These are phyloP conservation scores for Sterrhoptilus dennistouni DNA, from an alignment of 2,113 vertebrate species.

Conservation along the genomic window DNA sequence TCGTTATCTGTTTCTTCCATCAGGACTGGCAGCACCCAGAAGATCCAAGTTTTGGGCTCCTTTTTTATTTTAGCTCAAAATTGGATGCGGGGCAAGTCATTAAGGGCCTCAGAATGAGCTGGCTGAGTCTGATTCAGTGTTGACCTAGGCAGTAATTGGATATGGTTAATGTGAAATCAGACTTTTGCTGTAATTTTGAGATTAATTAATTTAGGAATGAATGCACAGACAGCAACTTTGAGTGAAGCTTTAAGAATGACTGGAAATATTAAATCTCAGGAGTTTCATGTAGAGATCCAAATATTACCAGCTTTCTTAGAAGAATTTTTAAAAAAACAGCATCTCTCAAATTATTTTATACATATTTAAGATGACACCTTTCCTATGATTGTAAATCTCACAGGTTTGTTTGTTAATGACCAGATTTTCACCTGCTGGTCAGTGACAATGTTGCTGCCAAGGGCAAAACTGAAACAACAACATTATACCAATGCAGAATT, in stretches of 20 bases:
- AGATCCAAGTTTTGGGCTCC: background rate
- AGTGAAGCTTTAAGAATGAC: background rate
- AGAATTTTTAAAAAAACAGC: background rate
- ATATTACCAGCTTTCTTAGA: background rate
- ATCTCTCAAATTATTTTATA: background rate
- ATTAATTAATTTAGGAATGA: slow-evolving; percentile 12
- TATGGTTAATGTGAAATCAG: slow-evolving; percentile 8
- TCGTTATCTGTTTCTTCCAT: background rate
- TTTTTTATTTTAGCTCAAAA: background rate
- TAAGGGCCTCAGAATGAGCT: background rate
- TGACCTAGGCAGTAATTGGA: background rate
- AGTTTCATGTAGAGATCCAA: background rate
- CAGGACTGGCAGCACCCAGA: background rate
- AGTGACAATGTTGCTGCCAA: background rate
- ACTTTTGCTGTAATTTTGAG: background rate
- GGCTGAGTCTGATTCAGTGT: background rate
- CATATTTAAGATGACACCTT: background rate
- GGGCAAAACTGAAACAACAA: background rate
- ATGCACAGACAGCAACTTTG: background rate
- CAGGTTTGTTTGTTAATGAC: background rate
- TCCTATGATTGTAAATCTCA: background rate
- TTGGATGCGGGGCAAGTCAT: background rate
- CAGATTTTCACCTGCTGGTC: background rate
- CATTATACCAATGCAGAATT: background rate
- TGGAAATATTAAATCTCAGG: background rate